phyloP scores from a whole-genome alignment of 1,140 invertebrate species.

The Lepidurus packardi region DNA sequence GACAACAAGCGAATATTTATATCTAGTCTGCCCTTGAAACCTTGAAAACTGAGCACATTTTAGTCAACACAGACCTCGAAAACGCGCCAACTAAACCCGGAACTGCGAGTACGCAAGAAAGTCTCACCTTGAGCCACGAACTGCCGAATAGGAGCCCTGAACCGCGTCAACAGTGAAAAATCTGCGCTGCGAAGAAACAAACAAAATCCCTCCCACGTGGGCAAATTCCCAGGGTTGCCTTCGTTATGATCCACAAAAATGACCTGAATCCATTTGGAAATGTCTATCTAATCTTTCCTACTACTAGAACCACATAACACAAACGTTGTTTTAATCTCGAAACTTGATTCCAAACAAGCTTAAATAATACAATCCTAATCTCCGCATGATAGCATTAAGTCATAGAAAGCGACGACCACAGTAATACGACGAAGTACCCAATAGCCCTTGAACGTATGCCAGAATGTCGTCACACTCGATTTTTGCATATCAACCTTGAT shows the following conservation, averaged over 20 bases:
- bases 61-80: too few relatives aligned
- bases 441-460: neutral
- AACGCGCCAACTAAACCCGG: too few relatives aligned
- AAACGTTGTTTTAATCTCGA: neutral
- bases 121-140: neutral
- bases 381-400: too few relatives aligned
- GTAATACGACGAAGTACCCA: neutral
- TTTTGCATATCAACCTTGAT: slow-evolving; percentile 11
- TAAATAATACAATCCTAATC: too few relatives aligned
- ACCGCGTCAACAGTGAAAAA: neutral
- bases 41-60: too few relatives aligned
- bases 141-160: neutral
- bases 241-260: neutral
- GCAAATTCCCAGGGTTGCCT: neutral
- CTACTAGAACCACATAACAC: neutral
- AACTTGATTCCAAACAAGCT: neutral
- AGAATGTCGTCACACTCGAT: neutral
- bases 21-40: too few relatives aligned
- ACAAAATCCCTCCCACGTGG: neutral
- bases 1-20: too few relatives aligned
- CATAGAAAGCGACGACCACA: too few relatives aligned
- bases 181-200: neutral
- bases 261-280: neutral
- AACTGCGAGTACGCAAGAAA: too few relatives aligned
- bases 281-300: neutral